Conservation (phyloP, 1,140 invertebrate genomes). For the Pantala flavescens region DNA sequence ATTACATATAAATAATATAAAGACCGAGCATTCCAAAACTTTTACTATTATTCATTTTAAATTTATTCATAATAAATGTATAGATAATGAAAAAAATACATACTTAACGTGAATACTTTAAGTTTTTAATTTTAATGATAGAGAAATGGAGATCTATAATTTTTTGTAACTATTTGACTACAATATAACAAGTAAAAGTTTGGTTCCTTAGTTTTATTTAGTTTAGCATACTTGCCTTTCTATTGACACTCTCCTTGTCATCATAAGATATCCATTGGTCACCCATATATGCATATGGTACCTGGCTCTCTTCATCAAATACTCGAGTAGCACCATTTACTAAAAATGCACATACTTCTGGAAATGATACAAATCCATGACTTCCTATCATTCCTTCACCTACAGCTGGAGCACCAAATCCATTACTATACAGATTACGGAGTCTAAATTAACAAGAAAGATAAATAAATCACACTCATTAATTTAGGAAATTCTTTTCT, state of each 20-base stretch:
- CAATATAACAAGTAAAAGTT: no score
- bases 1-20: no score
- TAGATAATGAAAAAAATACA: no score
- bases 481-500: neutral
- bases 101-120: no score
- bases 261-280: constrained; percentile 87
- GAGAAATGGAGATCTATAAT: no score
- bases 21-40: no score
- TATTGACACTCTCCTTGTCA: constrained; percentile 55
- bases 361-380: constrained; percentile 60
- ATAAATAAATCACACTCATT: constrained; percentile 12
- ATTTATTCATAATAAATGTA: no score
- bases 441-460: constrained; percentile 38
- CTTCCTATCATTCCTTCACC: constrained; percentile 52
- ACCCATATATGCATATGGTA: constrained; percentile 64
- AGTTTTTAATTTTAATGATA: no score
- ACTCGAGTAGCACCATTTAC: constrained; percentile 36
- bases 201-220: no score
- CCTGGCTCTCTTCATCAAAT: constrained; percentile 56
- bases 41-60: no score
- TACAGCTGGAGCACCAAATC: constrained; percentile 55
- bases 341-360: constrained; percentile 56
- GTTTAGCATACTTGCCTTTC: constrained; percentile 55
- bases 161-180: no score
- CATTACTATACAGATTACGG: constrained; percentile 52